Evolutionary conservation across 2,113 vertebrate genomes (phyloP), one percentile per base, ranked within the genome.

Genomic region (Nyctibius bracteatus): DNA sequence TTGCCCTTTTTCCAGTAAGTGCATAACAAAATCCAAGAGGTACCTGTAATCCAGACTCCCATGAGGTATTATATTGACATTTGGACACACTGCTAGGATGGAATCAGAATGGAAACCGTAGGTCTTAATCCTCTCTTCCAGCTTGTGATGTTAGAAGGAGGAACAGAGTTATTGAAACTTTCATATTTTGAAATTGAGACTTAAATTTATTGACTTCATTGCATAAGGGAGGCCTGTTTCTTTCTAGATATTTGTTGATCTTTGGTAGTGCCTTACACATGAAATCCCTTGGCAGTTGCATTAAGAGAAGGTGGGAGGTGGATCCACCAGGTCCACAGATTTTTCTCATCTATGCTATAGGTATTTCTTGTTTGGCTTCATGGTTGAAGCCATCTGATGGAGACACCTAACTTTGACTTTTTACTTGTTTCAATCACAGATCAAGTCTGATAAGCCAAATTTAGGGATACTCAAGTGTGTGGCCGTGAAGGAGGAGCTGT

Each of bases 401-500:
- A 94, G 97, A 89, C 90, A 46, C 51, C 3, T 47, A 92, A 17
- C 21, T 85, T 63, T 55, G 96, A 59, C 31, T 79, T 73, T 91
- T 57, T 19, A 22, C 20, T 72, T 54, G 65, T 24, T 44, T 84
- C 77, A 51, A 3, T 81, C 70, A 24, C 78, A 65, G 87, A 84
- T 41, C 6, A 8, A 44, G 51, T 4, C 43, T 63, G 63, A 78
- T 54, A 84, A 91, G 44, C 39, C 52, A 12, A 23, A 47, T 81
- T 92, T 96, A 68, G 96, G 90, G 94, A 84, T 78, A 31, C 24
- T 49, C 41, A 55, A 12, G 89, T 90, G 74, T 80, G 84, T 92
- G 94, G 92, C 94, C 92, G 14, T 51, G 96, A 91, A 96, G 94
- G 91, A 97, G 96, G 96, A 90, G 96, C 77, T 93, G 82, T 65